Conservation (phyloP, 1,140 invertebrate genomes). For the Penaeus vannamei region DNA sequence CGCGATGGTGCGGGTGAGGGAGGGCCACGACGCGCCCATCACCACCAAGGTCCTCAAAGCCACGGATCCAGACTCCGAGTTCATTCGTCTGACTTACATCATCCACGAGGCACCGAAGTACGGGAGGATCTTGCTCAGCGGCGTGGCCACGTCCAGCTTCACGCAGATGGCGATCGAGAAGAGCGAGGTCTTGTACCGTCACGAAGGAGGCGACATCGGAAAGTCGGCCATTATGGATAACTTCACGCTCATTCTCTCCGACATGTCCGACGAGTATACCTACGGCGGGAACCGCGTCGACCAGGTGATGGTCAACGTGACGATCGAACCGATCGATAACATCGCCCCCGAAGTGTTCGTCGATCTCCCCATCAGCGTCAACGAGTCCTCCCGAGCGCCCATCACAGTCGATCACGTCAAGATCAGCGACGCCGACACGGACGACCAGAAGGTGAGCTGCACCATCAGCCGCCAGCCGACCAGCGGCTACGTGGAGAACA, state of each 20-base stretch:
- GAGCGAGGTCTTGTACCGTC: slow-evolving; percentile 70
- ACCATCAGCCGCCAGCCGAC: slow-evolving; percentile 70
- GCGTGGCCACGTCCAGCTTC: slow-evolving; percentile 69
- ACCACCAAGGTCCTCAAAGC: slow-evolving; percentile 70
- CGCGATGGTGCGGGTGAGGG: slow-evolving; percentile 69
- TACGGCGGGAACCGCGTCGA: slow-evolving; percentile 70
- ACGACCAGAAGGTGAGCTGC: slow-evolving; percentile 71
- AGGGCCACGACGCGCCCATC: slow-evolving; percentile 70
- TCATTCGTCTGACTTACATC: slow-evolving; percentile 70
- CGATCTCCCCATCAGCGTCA: slow-evolving; percentile 69
- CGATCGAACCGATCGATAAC: slow-evolving; percentile 71
- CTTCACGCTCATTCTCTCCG: slow-evolving; percentile 71
- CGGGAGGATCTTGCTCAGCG: slow-evolving; percentile 70
- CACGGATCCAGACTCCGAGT: slow-evolving; percentile 71
- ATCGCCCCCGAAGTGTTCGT: slow-evolving; percentile 69
- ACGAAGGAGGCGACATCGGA: slow-evolving; percentile 71
- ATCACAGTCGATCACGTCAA: slow-evolving; percentile 70
- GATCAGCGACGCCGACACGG: slow-evolving; percentile 71
- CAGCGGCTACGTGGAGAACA: slow-evolving; percentile 73
- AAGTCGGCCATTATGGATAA: slow-evolving; percentile 68
- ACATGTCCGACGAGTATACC: slow-evolving; percentile 70
- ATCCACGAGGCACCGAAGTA: slow-evolving; percentile 69
- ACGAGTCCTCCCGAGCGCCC: slow-evolving; percentile 70
- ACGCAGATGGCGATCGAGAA: slow-evolving; percentile 71
- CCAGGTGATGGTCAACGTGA: slow-evolving; percentile 70